phyloP scores from a whole-genome alignment of 2,113 vertebrate genomes.

The Ivindomyrus marchei region DNA sequence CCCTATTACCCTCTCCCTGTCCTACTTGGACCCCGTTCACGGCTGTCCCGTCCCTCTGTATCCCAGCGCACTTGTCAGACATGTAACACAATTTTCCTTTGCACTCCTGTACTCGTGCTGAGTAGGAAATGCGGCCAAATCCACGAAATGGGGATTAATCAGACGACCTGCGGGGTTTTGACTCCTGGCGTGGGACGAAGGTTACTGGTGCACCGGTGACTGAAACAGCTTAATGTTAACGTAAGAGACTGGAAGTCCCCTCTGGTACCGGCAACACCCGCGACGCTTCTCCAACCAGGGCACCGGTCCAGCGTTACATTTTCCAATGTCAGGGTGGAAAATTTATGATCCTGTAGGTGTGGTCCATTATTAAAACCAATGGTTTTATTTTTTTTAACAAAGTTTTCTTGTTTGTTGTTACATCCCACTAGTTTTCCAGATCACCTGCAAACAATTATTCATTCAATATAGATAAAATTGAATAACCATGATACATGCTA shows the following conservation, averaged over 20 bases:
- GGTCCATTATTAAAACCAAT: neutral
- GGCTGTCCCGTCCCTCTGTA: neutral
- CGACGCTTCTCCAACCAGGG: neutral
- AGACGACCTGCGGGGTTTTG: neutral
- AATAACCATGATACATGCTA: neutral
- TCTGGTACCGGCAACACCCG: neutral
- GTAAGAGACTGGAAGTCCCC: neutral
- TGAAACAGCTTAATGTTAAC: neutral
- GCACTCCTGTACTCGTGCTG: neutral
- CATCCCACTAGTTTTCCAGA: neutral
- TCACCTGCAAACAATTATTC: neutral
- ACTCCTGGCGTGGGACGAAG: neutral
- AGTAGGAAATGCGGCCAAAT: neutral
- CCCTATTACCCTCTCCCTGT: neutral
- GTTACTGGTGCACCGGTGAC: neutral
- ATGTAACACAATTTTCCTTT: neutral
- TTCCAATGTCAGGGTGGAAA: neutral
- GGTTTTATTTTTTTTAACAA: neutral
- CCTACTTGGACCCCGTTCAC: neutral
- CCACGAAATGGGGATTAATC: neutral
- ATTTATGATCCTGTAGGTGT: neutral
- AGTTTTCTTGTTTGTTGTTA: neutral
- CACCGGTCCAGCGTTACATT: neutral
- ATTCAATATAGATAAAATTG: neutral
- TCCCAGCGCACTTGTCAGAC: neutral